Percentiles rank a stretch among this genome's conserved stretches.
phyloP scores from a whole-genome alignment of 2,888 invertebrate genomes.

The Chironomus tentans region DNA sequence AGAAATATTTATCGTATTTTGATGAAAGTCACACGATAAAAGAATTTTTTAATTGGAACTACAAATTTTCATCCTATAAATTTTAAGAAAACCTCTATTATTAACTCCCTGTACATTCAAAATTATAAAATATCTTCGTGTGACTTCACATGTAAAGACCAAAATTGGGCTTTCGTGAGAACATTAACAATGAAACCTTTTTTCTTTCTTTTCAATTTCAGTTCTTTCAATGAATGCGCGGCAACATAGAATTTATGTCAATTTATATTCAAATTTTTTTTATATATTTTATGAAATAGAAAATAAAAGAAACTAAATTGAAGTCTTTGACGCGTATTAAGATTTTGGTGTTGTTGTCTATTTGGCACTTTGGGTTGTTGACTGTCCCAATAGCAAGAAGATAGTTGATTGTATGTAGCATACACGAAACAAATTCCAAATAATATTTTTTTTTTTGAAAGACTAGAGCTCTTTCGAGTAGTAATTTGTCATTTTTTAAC shows the following conservation, averaged over 20 bases:
- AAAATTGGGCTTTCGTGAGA: constrained; percentile 1
- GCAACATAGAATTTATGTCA: background rate
- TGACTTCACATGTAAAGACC: background rate
- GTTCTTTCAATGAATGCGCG: background rate
- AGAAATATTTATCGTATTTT: background rate
- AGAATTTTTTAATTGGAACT: background rate
- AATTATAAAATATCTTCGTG: background rate
- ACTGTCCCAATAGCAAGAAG: too few relatives aligned
- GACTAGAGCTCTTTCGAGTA: too few relatives aligned
- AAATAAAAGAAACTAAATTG: background rate
- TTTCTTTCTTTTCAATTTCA: background rate
- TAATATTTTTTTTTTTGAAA: too few relatives aligned
- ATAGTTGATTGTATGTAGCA: too few relatives aligned
- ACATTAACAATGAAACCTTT: background rate
- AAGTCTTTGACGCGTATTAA: background rate
- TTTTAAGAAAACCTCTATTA: too few relatives aligned
- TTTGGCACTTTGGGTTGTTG: too few relatives aligned
- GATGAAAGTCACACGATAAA: background rate
- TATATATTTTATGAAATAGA: background rate
- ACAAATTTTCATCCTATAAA: background rate
- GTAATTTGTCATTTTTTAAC: too few relatives aligned
- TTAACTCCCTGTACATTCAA: too few relatives aligned
- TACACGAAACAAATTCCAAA: too few relatives aligned
- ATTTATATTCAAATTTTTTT: constrained; percentile 5
- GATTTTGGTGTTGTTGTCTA: too few relatives aligned